Percentiles rank a stretch among this genome's conserved stretches.
Conservation (phyloP, 2,113 vertebrate genomes). For the Nothocercus julius region DNA sequence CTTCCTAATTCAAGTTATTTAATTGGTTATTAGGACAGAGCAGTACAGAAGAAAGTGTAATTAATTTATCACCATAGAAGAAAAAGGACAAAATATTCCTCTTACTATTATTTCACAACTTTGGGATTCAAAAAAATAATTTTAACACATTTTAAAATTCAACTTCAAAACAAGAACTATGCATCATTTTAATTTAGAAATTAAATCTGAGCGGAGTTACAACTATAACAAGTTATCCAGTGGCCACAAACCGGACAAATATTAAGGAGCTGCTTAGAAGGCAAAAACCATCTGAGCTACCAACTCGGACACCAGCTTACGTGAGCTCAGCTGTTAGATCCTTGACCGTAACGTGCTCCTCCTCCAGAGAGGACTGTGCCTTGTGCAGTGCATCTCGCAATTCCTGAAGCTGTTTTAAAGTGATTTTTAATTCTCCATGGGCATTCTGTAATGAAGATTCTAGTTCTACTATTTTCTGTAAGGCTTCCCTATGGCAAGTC, state of each 20-base stretch:
- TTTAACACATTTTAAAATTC: neutral
- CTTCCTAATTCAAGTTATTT: neutral
- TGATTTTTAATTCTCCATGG: constrained; percentile 84
- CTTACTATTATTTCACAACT: neutral
- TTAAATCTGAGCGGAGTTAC: neutral
- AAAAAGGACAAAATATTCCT: neutral
- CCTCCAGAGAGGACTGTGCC: constrained; percentile 87
- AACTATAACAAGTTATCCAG: neutral
- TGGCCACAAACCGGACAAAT: neutral
- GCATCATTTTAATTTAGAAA: neutral
- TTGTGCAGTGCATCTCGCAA: constrained; percentile 83
- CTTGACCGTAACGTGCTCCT: constrained; percentile 83
- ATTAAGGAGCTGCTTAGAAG: neutral
- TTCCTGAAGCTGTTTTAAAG: constrained; percentile 85
- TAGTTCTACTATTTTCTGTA: constrained; percentile 85
- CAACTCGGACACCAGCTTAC: constrained; percentile 65
- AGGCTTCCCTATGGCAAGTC: constrained; percentile 80
- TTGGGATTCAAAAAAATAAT: neutral
- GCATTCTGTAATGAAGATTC: constrained; percentile 88
- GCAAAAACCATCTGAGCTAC: neutral
- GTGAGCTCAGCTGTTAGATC: constrained; percentile 87
- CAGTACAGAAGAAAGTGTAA: neutral
- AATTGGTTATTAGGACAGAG: neutral
- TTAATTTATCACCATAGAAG: neutral
- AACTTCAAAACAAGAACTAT: neutral